Evolutionary conservation across 2,113 vertebrate genomes (phyloP), one percentile per base, ranked within the genome.

Genomic region (Chionis minor): DNA sequence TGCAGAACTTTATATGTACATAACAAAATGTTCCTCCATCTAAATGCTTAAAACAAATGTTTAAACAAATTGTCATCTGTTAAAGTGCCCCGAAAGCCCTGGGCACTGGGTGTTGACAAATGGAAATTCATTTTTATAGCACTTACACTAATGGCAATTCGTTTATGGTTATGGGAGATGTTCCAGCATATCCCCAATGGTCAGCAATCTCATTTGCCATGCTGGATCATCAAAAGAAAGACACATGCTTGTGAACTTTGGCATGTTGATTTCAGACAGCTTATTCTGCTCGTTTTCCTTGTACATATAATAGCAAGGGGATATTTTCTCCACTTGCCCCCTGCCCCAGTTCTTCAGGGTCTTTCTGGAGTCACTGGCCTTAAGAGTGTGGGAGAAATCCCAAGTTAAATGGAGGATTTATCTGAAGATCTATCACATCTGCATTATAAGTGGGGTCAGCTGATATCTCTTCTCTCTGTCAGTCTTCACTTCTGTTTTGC

Each of bases 11-110:
- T 80, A 62, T 79, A 49, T 51, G 63, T 66, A 49, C 18, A 13
- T 92, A 90, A 90, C 70, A 96, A 92, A 95, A 97, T 92, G 81
- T 94, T 95, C 49, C 27, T 80, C 20, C n/a, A 40, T 75, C 28
- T 85, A 78, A 91, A 88, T 95, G 59, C 44, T 94, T 88, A 74
- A 97, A 96, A 78, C 83, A 96, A 96, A 95, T 78, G 49, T 94
- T 97, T 84, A 90, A 96, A 91, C 35, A 79, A 95, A 52, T 72
- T 92, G 33, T 59, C 74, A 80, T 86, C 74, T 88, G 67, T 82
- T 94, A 84, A 91, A 85, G 28, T 87, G 24, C 40, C 69, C 44
- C 44, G 47, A 77, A 54, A 88, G 49, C 21, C 28, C 54, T 87
- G 73, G 55, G 51, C 49, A 83, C 40, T 65, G 47, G 17, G 63